Percentiles rank a stretch among this genome's conserved stretches.
phyloP scores from a whole-genome alignment of 2,113 vertebrate species.

The Nycticebus coucang region DNA sequence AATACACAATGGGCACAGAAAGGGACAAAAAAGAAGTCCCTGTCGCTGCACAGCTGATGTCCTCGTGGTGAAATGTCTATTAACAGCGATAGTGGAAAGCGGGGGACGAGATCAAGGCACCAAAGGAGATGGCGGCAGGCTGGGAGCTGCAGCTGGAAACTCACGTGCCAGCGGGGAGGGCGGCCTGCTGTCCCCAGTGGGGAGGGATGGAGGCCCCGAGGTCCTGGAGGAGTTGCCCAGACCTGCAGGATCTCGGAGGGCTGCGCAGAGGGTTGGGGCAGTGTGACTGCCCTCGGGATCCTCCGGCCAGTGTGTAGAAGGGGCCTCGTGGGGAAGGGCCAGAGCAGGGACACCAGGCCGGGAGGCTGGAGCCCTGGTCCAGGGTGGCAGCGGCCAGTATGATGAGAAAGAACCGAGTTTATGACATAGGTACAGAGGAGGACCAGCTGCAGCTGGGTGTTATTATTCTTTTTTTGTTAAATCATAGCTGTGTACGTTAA shows the following conservation, averaged over 20 bases:
- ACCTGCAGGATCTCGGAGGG: too few relatives aligned
- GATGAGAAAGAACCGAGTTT: background rate
- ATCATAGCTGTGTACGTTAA: too few relatives aligned
- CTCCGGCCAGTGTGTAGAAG: background rate
- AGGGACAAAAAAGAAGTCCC: background rate
- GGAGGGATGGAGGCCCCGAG: accelerated
- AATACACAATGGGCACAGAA: background rate
- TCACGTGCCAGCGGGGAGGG: background rate
- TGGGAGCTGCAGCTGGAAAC: accelerated
- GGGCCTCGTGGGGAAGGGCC: accelerated
- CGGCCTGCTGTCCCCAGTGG: background rate
- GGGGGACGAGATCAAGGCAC: accelerated
- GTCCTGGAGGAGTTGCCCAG: background rate
- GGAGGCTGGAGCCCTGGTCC: background rate
- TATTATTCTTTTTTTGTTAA: background rate
- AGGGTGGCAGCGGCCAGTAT: background rate
- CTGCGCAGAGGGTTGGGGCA: too few relatives aligned
- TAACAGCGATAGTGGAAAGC: background rate
- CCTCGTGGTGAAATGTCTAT: background rate
- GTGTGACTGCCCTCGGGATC: too few relatives aligned
- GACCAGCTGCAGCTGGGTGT: background rate
- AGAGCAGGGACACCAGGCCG: background rate
- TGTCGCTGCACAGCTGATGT: background rate
- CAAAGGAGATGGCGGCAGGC: background rate
- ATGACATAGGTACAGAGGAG: too few relatives aligned